A percentile compares a stretch with the other conserved stretches of the same genome.
Evolutionary conservation across 2,888 invertebrate genomes (phyloP).

Genomic region (Eurois occulta): DNA sequence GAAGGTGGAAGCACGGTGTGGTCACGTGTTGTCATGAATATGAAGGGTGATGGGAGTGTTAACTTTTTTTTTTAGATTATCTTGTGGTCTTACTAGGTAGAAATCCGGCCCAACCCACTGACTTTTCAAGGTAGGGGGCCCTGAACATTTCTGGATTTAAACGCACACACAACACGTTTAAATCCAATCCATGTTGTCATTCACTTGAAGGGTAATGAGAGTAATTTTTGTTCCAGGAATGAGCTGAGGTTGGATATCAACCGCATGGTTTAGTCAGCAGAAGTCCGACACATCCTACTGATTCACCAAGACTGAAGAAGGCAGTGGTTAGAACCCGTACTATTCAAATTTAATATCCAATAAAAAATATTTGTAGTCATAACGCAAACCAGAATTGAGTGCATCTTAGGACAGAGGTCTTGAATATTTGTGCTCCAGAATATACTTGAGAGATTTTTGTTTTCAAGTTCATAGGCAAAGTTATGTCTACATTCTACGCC

Average conservation of each 20-base stretch:
- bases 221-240: not conserved
- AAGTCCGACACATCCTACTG: not conserved
- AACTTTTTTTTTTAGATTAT: no score
- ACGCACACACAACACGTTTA: no score
- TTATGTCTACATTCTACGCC: not conserved
- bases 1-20: not conserved
- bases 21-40: constrained; percentile 5
- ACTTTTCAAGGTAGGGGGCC: not conserved
- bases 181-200: no score
- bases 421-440: not conserved
- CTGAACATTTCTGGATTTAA: not conserved
- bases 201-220: not conserved
- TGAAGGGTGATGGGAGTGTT: constrained; percentile 1
- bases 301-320: not conserved
- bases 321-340: not conserved
- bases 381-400: not conserved
- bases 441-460: not conserved
- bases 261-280: not conserved
- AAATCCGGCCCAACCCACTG: not conserved
- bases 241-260: not conserved
- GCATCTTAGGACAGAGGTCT: not conserved
- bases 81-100: not conserved
- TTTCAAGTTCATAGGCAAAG: not conserved
- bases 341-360: not conserved
- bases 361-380: not conserved